Evolutionary conservation across 2,888 invertebrate species (phyloP), one percentile per base, ranked within the genome.

Genomic region (Dicycla oo): DNA sequence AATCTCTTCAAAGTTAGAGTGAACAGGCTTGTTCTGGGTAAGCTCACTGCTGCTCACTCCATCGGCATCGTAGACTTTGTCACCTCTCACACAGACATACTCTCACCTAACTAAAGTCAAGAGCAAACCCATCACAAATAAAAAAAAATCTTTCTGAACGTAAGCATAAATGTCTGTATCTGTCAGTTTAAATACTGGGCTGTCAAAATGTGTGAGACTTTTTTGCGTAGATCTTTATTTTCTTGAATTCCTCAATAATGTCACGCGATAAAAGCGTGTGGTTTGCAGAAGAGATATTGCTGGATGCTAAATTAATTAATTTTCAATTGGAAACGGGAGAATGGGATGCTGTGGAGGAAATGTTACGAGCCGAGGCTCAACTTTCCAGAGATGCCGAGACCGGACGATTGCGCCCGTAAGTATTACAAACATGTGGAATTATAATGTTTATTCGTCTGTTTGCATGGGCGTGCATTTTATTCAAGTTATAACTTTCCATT

Each of bases 251-350:
- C 43, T 23, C 18, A 61, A 91, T 86, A 89, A 96, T 96, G 96
- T 96, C 96, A 71, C 93, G 96, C 77, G 96, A 96, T 89, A 96
- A 96, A 92, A 96, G 95, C 84, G 96, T 96, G 54, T 96, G 96
- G 96, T 96, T 96, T 81, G 96, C 95, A 10, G 96, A 96, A 88
- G 96, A 96, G 85, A 96, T 96, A 83, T 87, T 96, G 63, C 87
- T 96, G 73, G 96, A 96, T 88, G 96, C 96, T 13, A 96, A 96
- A 86, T 90, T 96, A 61, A 96, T 96, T 53, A 96, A 96, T 86
- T 95, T 93, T 67, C 96, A 96, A 86, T 85, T 96, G 78, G 96
- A 96, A 87, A 93, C 95, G 0, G 96, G 96, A 87, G 96, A 96
- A 93, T 96, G 95, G 95, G 94, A 95, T 67, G 94, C 95, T 43